A percentile compares a stretch with the other conserved stretches of the same genome.
Evolutionary conservation across 2,113 vertebrate genomes (phyloP).

Genomic region (Felis chaus): DNA sequence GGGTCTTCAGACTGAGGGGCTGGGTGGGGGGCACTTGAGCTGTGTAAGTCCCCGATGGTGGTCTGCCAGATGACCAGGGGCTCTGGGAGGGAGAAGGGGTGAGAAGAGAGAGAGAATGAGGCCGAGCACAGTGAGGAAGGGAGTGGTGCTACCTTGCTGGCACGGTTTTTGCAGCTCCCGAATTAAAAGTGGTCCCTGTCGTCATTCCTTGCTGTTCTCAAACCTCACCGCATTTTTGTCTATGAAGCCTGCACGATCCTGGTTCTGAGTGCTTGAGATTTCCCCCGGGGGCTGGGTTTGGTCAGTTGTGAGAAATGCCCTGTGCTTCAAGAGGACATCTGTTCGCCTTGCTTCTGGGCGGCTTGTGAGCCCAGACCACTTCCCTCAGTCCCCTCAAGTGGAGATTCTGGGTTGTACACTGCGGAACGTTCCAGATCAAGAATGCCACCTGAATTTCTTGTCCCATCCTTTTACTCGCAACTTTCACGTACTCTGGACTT

Average conservation of each 20-base stretch:
- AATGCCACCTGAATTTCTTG: background rate
- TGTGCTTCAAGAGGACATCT: background rate
- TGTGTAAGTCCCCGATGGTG: background rate
- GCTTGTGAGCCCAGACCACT: background rate
- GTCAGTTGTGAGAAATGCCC: background rate
- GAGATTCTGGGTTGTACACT: background rate
- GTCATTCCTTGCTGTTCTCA: background rate
- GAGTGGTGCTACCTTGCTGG: rapidly evolving
- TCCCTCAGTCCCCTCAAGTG: rapidly evolving
- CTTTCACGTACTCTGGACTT: background rate
- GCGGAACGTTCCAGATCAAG: background rate
- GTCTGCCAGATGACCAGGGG: background rate
- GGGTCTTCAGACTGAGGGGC: background rate
- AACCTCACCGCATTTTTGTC: background rate
- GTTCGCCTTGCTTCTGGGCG: background rate
- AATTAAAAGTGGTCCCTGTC: background rate
- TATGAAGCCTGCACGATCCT: background rate
- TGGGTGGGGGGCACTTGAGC: no score
- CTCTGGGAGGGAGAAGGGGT: background rate
- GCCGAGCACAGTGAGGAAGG: background rate
- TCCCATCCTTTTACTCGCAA: background rate
- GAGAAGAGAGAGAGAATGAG: background rate
- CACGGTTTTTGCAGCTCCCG: background rate
- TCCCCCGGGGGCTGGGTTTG: background rate
- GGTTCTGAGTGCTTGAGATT: background rate